Evolutionary conservation across 2,797 vertebrate species (phyloP).

Genomic region (Neosilurus hyrtlii): DNA sequence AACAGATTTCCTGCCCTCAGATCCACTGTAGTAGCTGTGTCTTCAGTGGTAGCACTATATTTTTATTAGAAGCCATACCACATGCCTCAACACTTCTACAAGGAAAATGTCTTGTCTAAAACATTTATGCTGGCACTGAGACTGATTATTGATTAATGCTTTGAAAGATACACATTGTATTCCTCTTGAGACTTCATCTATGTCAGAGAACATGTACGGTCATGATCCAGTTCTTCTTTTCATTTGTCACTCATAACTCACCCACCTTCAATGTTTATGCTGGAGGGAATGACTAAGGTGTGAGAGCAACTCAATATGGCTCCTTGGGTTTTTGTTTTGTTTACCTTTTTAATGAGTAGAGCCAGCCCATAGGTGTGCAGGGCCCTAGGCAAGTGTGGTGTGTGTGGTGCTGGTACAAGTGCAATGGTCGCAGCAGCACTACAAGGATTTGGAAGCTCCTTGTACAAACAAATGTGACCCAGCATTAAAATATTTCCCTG

Average conservation of each 20-base stretch:
- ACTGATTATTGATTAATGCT: background rate
- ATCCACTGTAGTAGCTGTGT: background rate
- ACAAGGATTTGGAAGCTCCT: background rate
- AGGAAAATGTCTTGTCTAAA: background rate
- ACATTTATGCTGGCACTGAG: background rate
- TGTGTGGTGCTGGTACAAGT: background rate
- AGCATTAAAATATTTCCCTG: background rate
- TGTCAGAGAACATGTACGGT: background rate
- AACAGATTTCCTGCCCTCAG: background rate
- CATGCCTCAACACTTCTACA: background rate
- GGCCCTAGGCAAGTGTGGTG: background rate
- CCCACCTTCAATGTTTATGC: background rate
- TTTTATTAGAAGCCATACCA: background rate
- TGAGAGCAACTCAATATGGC: slow-evolving; percentile 10
- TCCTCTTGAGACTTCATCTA: background rate
- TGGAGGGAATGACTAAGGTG: slow-evolving; percentile 9
- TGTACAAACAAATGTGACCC: background rate
- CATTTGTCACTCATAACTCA: background rate
- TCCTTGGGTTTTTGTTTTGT: background rate
- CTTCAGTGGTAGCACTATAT: slow-evolving; percentile 4
- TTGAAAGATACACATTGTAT: background rate
- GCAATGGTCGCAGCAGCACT: background rate
- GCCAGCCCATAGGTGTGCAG: background rate
- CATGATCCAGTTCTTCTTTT: background rate
- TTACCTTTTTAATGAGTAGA: slow-evolving; percentile 9